A percentile compares a stretch with the other conserved stretches of the same genome.
phyloP scores from a whole-genome alignment of 2,797 vertebrate species.

The Hemitrygon akajei region DNA sequence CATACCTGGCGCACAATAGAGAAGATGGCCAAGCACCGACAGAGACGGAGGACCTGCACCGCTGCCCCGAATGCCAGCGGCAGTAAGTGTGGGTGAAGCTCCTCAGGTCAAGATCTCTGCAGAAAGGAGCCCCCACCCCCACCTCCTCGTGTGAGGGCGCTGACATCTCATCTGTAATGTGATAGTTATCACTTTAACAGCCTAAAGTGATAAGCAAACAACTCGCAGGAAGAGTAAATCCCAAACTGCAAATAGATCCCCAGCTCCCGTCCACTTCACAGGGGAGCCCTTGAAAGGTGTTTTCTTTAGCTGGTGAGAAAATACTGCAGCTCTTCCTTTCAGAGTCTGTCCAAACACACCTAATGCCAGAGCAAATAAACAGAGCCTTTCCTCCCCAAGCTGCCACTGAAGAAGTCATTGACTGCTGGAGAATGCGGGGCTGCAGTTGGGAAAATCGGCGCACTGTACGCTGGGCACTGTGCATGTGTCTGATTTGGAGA shows the following conservation, averaged over 20 bases:
- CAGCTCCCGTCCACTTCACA: neutral
- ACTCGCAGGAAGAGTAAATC: neutral
- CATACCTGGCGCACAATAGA: too few relatives aligned
- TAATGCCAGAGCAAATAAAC: conserved; percentile 1
- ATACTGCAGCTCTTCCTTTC: neutral
- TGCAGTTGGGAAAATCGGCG: neutral
- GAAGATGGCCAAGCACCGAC: too few relatives aligned
- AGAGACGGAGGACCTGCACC: too few relatives aligned
- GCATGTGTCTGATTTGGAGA: too few relatives aligned
- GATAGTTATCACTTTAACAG: conserved; percentile 14
- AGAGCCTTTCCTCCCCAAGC: neutral
- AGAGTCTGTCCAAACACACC: neutral
- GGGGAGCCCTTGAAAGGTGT: neutral
- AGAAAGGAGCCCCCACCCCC: too few relatives aligned
- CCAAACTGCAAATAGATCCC: neutral
- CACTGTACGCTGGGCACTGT: neutral
- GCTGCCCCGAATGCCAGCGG: too few relatives aligned
- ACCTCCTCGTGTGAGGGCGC: too few relatives aligned
- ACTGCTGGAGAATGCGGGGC: neutral
- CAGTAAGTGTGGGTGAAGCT: neutral
- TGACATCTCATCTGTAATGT: neutral
- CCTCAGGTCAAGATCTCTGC: neutral
- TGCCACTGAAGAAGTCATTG: neutral
- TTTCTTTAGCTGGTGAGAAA: conserved; percentile 30
- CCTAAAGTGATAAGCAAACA: conserved; percentile 19